phyloP scores from a whole-genome alignment of 1,140 invertebrate genomes.

The Drosophila subpulchrella region DNA sequence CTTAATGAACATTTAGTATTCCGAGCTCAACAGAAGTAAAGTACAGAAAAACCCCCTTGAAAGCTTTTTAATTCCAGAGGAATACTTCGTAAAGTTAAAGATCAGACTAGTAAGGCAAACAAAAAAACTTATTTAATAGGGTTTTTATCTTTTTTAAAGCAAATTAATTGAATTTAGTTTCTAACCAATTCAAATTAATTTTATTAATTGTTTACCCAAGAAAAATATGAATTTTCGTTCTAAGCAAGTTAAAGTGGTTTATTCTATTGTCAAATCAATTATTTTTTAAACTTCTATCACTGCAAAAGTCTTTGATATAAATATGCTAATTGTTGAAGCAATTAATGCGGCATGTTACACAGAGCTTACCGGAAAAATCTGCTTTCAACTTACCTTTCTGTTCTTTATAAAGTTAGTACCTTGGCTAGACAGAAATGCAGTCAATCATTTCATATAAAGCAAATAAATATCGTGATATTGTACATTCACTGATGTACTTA shows the following conservation, averaged over 20 bases:
- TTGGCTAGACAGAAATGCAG: not conserved
- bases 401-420: not conserved
- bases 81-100: not conserved
- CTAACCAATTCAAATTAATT: not conserved
- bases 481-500: not conserved
- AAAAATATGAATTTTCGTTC: not conserved
- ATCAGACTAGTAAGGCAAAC: not conserved
- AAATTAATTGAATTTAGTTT: not conserved
- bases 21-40: not conserved
- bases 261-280: not conserved
- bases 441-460: not conserved
- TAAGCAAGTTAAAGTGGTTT: not conserved
- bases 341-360: not conserved
- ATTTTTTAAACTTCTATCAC: not conserved
- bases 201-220: not conserved
- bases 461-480: not conserved
- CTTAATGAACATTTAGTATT: slow-evolving; percentile 1
- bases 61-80: not conserved
- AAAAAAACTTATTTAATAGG: not conserved
- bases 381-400: not conserved
- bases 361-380: not conserved
- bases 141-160: not conserved
- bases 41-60: not conserved
- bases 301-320: not conserved
- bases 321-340: not conserved